Percentiles rank a stretch among this genome's conserved stretches.
phyloP scores from a whole-genome alignment of 2,888 invertebrate species.

The Diloba caeruleocephala region DNA sequence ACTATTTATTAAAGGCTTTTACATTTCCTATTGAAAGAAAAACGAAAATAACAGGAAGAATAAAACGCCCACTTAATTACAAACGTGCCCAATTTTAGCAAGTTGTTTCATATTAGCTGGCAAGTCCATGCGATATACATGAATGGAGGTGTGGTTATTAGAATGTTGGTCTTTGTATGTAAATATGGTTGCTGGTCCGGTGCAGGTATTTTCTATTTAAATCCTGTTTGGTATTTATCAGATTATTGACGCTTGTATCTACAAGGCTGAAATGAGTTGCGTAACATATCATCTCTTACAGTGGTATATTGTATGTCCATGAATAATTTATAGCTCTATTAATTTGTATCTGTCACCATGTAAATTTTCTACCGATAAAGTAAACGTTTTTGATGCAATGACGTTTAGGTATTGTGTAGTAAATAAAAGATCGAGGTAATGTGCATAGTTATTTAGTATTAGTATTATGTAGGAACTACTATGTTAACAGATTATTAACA shows the following conservation, averaged over 20 bases:
- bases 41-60: slow-evolving; percentile 13
- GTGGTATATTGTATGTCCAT: no score
- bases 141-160: slow-evolving; percentile 48
- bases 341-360: no score
- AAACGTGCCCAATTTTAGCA: slow-evolving; percentile 18
- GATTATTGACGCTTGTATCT: slow-evolving; percentile 30
- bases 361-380: no score
- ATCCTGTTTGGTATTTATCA: slow-evolving; percentile 40
- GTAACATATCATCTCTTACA: slow-evolving; percentile 4
- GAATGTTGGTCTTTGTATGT: slow-evolving; percentile 53
- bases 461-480: no score
- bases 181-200: slow-evolving; percentile 47
- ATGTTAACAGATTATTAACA: no score
- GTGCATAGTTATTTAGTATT: no score
- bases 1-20: no score
- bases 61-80: slow-evolving; percentile 13
- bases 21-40: no score
- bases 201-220: slow-evolving; percentile 45
- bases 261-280: slow-evolving; percentile 28
- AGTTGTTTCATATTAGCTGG: slow-evolving; percentile 37
- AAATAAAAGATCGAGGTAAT: no score
- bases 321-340: no score
- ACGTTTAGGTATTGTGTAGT: no score
- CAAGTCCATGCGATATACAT: slow-evolving; percentile 42
- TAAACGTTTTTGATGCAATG: no score